These are phyloP conservation scores for Agrypnus murinus DNA, from an alignment of 2,888 invertebrate genomes.

Conservation along the genomic window DNA sequence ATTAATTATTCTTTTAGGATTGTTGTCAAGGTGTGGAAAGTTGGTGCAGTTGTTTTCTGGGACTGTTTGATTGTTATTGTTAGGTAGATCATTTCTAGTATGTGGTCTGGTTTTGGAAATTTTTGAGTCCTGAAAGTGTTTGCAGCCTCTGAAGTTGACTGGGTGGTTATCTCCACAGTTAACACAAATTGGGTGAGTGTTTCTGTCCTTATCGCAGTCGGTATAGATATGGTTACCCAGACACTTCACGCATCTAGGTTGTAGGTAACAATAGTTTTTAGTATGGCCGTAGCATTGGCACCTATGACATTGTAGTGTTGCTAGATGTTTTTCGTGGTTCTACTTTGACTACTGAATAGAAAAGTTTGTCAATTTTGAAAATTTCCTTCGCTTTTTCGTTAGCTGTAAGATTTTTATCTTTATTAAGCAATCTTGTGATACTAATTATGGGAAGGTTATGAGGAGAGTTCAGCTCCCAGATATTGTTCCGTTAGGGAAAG, in stretches of 20 bases:
- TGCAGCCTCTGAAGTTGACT: background rate
- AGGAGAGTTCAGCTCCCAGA: background rate
- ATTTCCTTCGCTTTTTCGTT: background rate
- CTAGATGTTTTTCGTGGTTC: too few species aligned
- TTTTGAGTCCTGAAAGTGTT: background rate
- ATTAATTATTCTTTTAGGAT: background rate
- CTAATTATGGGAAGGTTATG: constrained; percentile 3
- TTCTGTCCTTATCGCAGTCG: background rate
- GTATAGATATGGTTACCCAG: constrained; percentile 11
- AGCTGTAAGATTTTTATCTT: background rate
- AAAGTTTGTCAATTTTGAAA: too few species aligned
- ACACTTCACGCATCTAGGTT: constrained; percentile 7
- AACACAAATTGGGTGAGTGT: background rate
- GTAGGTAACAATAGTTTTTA: too few species aligned
- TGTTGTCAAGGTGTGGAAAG: background rate
- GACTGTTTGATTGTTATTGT: background rate
- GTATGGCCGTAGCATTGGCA: too few species aligned
- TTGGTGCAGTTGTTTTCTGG: background rate
- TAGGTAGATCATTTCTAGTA: background rate
- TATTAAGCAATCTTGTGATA: constrained; percentile 10
- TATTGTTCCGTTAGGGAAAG: background rate
- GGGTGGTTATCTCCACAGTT: background rate
- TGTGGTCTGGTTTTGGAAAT: background rate
- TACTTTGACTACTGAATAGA: background rate
- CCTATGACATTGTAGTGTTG: too few species aligned